Evolutionary conservation across 2,888 invertebrate species (phyloP).

Genomic region (Luperina testacea): DNA sequence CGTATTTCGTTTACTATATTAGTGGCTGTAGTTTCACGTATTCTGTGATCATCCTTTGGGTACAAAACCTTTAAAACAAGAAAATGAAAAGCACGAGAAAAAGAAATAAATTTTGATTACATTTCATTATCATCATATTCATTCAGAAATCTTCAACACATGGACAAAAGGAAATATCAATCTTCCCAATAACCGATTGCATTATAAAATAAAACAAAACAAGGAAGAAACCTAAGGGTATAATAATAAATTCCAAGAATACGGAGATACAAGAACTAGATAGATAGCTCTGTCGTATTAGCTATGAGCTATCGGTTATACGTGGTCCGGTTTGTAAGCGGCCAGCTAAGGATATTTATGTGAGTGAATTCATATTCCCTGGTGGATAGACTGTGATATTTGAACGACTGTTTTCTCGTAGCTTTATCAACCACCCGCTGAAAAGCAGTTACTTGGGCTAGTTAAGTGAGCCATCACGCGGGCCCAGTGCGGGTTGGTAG

Average conservation of each 20-base stretch:
- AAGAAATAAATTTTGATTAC: neutral
- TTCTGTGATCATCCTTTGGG: neutral
- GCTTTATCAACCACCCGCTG: neutral
- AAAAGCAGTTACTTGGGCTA: neutral
- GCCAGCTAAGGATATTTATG: constrained; percentile 41
- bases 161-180: neutral
- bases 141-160: neutral
- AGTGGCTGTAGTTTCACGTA: neutral
- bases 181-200: neutral
- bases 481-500: too few relatives aligned
- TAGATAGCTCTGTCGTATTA: constrained; percentile 50
- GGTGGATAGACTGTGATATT: neutral
- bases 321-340: constrained; percentile 42
- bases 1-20: neutral
- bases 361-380: constrained; percentile 23
- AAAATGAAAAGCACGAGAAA: neutral
- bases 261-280: constrained; percentile 47
- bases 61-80: too few relatives aligned
- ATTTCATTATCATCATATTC: neutral
- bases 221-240: constrained; percentile 4
- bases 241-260: constrained; percentile 48
- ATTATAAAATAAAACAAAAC: neutral
- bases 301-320: constrained; percentile 50
- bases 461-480: neutral
- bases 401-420: neutral